Conservation (phyloP, 2,113 vertebrate genomes). For the Herpetotheres cachinnans region DNA sequence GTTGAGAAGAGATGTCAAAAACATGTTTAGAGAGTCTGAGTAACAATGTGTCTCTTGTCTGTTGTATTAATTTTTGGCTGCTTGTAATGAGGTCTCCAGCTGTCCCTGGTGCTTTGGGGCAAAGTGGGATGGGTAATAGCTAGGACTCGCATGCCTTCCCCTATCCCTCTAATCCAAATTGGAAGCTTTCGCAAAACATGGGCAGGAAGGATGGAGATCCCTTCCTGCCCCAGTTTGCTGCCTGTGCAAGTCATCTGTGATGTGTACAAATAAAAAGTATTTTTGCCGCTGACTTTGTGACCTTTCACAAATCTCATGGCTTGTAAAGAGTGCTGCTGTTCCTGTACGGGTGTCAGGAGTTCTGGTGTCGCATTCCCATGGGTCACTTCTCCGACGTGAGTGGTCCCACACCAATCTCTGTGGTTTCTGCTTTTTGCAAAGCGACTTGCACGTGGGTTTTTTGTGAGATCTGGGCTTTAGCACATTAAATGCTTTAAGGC, state of each 20-base stretch:
- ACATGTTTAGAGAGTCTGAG: neutral
- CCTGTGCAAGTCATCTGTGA: neutral
- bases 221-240: neutral
- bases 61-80: neutral
- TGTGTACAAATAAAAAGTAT: neutral
- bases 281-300: neutral
- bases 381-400: rapidly evolving
- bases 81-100: neutral
- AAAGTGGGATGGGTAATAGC: neutral
- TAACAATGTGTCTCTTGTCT: neutral
- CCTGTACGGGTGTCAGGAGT: rapidly evolving
- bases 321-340: neutral
- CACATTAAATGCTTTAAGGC: neutral
- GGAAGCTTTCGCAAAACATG: neutral
- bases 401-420: neutral
- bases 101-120: neutral
- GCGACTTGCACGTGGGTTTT: rapidly evolving
- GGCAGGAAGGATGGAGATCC: neutral
- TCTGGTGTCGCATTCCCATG: rapidly evolving
- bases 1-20: neutral
- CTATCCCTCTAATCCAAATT: rapidly evolving
- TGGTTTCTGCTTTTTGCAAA: neutral
- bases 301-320: rapidly evolving
- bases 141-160: neutral
- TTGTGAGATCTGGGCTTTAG: neutral